These are phyloP conservation scores for Ptychobarbus kaznakovi DNA, from an alignment of 2,797 vertebrate genomes.

Conservation along the genomic window DNA sequence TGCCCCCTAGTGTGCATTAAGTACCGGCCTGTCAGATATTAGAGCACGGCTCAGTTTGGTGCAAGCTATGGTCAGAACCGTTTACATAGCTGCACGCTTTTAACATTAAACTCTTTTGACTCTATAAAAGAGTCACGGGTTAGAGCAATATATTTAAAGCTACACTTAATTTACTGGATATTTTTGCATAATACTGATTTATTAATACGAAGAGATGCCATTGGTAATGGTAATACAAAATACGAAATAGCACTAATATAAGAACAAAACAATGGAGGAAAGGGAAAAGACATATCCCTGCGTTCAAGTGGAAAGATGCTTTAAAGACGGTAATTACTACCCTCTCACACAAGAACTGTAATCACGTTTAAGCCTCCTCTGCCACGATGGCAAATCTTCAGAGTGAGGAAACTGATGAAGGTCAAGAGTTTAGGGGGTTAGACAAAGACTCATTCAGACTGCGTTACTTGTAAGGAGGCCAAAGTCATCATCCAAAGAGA, in stretches of 20 bases:
- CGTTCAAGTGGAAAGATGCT: slow-evolving; percentile 7
- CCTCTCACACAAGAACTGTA: slow-evolving; percentile 37
- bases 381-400: neutral
- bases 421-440: slow-evolving; percentile 24
- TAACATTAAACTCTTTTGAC: neutral
- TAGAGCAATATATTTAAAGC: neutral
- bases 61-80: neutral
- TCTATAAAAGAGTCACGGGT: neutral
- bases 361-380: slow-evolving; percentile 34
- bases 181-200: neutral
- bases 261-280: neutral
- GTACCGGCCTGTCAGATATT: slow-evolving; percentile 5
- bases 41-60: neutral
- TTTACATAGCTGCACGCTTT: neutral
- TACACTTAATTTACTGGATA: neutral
- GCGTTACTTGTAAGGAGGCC: neutral
- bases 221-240: neutral
- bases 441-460: neutral
- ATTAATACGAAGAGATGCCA: neutral
- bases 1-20: slow-evolving; percentile 11
- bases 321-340: slow-evolving; percentile 50
- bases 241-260: neutral
- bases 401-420: slow-evolving; percentile 9
- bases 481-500: neutral
- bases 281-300: neutral